A percentile compares a stretch with the other conserved stretches of the same genome.
Evolutionary conservation across 2,888 invertebrate species (phyloP).

Genomic region (Dasypogon diadema): DNA sequence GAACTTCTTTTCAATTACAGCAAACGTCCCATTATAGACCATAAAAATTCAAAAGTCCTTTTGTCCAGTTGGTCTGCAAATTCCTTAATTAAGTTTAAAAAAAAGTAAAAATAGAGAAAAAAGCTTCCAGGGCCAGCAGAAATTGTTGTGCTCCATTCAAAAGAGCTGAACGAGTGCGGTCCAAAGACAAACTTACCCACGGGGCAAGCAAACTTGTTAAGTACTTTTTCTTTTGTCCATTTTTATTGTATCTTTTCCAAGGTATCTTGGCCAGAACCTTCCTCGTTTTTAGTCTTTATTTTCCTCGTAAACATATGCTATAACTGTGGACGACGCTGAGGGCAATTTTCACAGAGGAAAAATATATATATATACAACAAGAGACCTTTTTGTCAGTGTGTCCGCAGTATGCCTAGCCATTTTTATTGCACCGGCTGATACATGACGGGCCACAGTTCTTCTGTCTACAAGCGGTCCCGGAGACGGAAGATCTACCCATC

Average conservation of each 20-base stretch:
- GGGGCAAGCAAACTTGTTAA: constrained; percentile 28
- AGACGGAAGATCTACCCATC: neutral
- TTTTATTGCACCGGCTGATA: constrained; percentile 27
- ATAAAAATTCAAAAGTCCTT: neutral
- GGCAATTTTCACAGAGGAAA: constrained; percentile 24
- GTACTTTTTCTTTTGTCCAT: constrained; percentile 34
- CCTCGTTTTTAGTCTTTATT: constrained; percentile 9
- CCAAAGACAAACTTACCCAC: constrained; percentile 33
- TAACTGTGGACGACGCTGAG: constrained; percentile 6
- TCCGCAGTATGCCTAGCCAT: constrained; percentile 1
- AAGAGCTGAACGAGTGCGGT: neutral
- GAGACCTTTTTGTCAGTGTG: neutral
- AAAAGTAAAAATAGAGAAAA: neutral
- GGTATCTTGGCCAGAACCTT: constrained; percentile 5
- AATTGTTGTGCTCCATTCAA: neutral
- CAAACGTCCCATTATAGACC: neutral
- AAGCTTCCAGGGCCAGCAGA: neutral
- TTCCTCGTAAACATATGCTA: constrained; percentile 30
- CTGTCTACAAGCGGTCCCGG: no score
- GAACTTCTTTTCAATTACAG: neutral
- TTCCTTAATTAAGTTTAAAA: constrained; percentile 36
- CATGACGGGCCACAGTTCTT: neutral
- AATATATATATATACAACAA: constrained; percentile 2
- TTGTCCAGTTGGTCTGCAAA: constrained; percentile 33
- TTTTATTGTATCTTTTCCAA: constrained; percentile 35